phyloP scores from a whole-genome alignment of 2,113 vertebrate species.

The Okapia johnstoni region DNA sequence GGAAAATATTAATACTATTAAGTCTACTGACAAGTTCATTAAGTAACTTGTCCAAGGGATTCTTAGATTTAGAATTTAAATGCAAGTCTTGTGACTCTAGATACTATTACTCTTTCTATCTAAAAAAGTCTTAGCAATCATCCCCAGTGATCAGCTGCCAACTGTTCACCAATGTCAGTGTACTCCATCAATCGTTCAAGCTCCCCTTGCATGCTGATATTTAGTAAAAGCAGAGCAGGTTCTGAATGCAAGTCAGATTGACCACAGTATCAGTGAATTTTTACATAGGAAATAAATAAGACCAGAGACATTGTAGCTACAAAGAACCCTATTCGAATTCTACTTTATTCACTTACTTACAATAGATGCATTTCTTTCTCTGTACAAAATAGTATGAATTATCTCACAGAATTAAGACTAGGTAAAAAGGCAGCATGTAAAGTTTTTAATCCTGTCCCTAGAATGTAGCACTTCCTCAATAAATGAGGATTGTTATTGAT shows the following conservation, averaged over 20 bases:
- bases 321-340: background rate
- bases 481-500: background rate
- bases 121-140: background rate
- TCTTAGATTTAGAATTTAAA: background rate
- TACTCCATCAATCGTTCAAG: background rate
- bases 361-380: background rate
- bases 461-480: background rate
- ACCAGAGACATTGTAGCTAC: background rate
- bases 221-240: background rate
- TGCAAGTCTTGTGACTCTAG: background rate
- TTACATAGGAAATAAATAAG: background rate
- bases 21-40: background rate
- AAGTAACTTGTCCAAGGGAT: background rate
- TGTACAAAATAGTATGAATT: background rate
- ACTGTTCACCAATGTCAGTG: background rate
- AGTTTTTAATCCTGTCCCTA: background rate
- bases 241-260: background rate
- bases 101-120: background rate
- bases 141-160: background rate
- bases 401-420: background rate
- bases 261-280: background rate
- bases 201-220: background rate
- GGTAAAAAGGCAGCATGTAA: background rate
- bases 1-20: background rate
- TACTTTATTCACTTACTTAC: background rate